phyloP scores from a whole-genome alignment of 2,888 invertebrate genomes.

The Falcaria lacertinaria region DNA sequence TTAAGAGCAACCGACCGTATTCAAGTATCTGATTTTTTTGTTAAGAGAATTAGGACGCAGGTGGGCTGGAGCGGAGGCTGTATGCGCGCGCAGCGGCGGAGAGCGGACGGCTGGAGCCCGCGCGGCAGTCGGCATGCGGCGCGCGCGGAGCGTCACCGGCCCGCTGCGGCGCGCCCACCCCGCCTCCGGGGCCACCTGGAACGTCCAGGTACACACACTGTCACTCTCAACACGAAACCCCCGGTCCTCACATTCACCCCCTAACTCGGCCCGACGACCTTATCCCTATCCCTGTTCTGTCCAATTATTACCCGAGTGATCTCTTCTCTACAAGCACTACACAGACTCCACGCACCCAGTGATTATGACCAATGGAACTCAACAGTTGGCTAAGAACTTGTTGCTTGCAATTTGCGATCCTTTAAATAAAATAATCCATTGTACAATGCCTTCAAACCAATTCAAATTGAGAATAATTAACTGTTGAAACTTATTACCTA shows the following conservation, averaged over 20 bases:
- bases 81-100: slow-evolving; percentile 49
- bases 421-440: slow-evolving; percentile 16
- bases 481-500: too few relatives aligned
- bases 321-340: neutral
- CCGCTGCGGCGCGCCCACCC: slow-evolving; percentile 86
- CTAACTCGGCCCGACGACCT: neutral
- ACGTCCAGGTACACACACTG: slow-evolving; percentile 82
- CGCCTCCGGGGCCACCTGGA: slow-evolving; percentile 91
- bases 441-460: too few relatives aligned
- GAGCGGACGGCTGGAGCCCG: slow-evolving; percentile 27
- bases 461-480: too few relatives aligned
- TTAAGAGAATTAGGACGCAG: slow-evolving; percentile 47
- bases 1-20: slow-evolving; percentile 4
- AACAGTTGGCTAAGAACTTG: slow-evolving; percentile 74
- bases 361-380: slow-evolving; percentile 39
- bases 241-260: neutral
- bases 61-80: slow-evolving; percentile 66
- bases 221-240: slow-evolving; percentile 2
- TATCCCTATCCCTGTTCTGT: neutral
- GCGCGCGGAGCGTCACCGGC: slow-evolving; percentile 77
- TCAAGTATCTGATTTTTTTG: slow-evolving; percentile 30
- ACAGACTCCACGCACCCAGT: slow-evolving; percentile 1
- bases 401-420: too few relatives aligned
- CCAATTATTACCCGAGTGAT: neutral
- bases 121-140: slow-evolving; percentile 71